Evolutionary conservation across 2,888 invertebrate species (phyloP), one percentile per base, ranked within the genome.

Genomic region (Drosophila niveifrons): DNA sequence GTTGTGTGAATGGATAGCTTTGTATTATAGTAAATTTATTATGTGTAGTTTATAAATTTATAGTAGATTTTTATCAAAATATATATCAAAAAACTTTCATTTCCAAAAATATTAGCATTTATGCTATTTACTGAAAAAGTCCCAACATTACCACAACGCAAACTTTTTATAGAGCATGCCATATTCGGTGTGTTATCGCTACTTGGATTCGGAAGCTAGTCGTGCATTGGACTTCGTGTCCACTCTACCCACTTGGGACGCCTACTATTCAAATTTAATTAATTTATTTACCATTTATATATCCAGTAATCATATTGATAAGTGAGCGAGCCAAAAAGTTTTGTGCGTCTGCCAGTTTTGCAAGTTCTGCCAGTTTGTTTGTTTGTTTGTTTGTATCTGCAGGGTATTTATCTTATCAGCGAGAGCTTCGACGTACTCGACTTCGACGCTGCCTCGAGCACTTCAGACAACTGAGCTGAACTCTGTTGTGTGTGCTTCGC

Each of bases 281-380:
- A 89, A 83, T 88, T 85, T 83, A 83, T 85, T 84, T 84, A 82
- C 36, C 43, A 43, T 43, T 56, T 56, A 56, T 47, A 13, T 83
- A 89, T 89, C 88, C 88, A 83, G 62, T 75, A 85, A 88, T 88
- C 82, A 83, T 66, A 68, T 66, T 64, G 82, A 89, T 89, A 85
- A 72, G 59, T 46, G 75, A 72, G 65, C 58, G 36, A 51, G 28
- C 47, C 78, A 68, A 59, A 67, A 68, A 68, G 53, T 66, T 53
- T 44, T 43, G 29, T 50, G 39, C 23, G 39, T 44, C 43, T 55
- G 80, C 34, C 55, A 56, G 44, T 56, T 57, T 47, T 53, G 63
- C 53, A 13, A 10, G 28, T 51, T 56, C 43, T 61, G 58, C 52
- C 23, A n/a, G 29, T 52, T 47, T 62, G 53, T 65, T 53, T 59